Evolutionary conservation across 2,888 invertebrate genomes (phyloP), one percentile per base, ranked within the genome.

Genomic region (Ethmia dodecea): DNA sequence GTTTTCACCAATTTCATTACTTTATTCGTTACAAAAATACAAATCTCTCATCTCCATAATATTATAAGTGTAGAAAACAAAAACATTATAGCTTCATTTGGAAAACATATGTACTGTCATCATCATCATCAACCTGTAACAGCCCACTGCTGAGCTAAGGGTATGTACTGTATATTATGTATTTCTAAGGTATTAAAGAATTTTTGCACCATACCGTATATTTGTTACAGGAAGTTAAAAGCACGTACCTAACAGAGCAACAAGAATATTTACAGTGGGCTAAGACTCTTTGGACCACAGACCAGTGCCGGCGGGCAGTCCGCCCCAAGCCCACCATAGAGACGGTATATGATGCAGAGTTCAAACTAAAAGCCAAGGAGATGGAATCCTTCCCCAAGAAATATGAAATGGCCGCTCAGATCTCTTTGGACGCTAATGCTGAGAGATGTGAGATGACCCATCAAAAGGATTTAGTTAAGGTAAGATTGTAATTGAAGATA

Each of bases 221-320:
- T n/a, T n/a, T n/a, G n/a, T n/a, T 51, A 1, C 41, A 84, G 84
- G 54, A 63, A 14, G 28, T 68, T 1, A 58, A 69, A 60, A 55
- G 60, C 13, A 37, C 32, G 10, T 84, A 83, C 35, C 38, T 52
- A 24, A 59, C 64, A 20, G 84, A 86, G 42, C 74, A 83, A 40
- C 50, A 71, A 34, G 80, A 77, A 29, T 86, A 51, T 42, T 49
- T 51, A 41, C 68, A 69, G 30, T 86, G 84, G 84, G 80, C 80
- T 0, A 76, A 69, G 39, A 34, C 49, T 0, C 35, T 69, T 0
- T 86, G 84, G 84, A 37, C 48, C 0, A 66, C 44, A 0, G 52
- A 45, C 3, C 73, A 80, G 16, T 78, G 75, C 29, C 52, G 68
- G 1, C 49, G 79, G 6, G 76, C 75, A 0, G 40, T 84, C 1